phyloP scores from a whole-genome alignment of 2,113 vertebrate genomes.

The Nothoprocta perdicaria region DNA sequence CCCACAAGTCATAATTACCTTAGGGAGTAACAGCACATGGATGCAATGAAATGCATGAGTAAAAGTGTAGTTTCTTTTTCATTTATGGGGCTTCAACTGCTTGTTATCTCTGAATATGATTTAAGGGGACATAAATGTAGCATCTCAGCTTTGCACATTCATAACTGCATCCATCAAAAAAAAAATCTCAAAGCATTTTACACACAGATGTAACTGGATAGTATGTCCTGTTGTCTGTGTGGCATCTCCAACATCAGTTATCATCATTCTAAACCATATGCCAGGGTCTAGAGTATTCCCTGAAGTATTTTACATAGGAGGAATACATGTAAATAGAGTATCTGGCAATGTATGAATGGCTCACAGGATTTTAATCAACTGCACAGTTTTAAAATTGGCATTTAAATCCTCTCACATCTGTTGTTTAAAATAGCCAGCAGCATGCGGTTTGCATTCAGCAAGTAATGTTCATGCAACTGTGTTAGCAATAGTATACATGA shows the following conservation, averaged over 20 bases:
- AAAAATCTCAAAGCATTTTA: conserved; percentile 42
- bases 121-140: conserved; percentile 43
- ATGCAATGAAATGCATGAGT: conserved; percentile 48
- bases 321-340: conserved; percentile 63
- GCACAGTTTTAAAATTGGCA: conserved; percentile 59
- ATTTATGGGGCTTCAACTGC: conserved; percentile 18
- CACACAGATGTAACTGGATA: conserved; percentile 57
- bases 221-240: conserved; percentile 60
- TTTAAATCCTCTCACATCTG: conserved; percentile 65
- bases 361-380: conserved; percentile 62
- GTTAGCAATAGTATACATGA: conserved; percentile 40
- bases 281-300: conserved; percentile 56
- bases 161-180: conserved; percentile 47
- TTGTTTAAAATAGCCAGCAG: conserved; percentile 56
- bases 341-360: conserved; percentile 66
- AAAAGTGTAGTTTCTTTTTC: conserved; percentile 16
- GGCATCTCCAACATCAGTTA: conserved; percentile 53
- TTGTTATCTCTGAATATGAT: conserved; percentile 50
- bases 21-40: conserved; percentile 38
- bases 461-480: conserved; percentile 39
- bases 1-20: conserved; percentile 46
- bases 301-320: conserved; percentile 55
- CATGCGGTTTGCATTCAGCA: not conserved
- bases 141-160: conserved; percentile 51
- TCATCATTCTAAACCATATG: conserved; percentile 56